Evolutionary conservation across 2,113 vertebrate genomes (phyloP), one percentile per base, ranked within the genome.

Genomic region (Xenopus laevis): DNA sequence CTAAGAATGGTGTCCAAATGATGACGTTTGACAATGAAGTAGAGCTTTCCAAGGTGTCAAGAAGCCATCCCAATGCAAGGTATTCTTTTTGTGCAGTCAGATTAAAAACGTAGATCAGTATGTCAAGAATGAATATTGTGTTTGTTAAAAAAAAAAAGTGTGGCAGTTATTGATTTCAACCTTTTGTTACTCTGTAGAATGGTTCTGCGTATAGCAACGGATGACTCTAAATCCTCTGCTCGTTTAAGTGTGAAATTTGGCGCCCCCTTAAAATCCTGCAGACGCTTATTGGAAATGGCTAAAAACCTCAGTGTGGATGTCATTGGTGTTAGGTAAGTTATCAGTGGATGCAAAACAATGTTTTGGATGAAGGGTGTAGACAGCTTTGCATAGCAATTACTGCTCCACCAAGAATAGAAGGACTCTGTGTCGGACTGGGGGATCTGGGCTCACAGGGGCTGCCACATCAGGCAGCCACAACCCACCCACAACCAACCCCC

Each of bases 11-110:
- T 0, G 84, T 93, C 72, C 79, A 3, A 67, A 83, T 91, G 79
- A 88, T 92, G 88, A 82, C 87, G 71, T 92, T 93, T 0, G 90
- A 92, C 83, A 91, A 90, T 0, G 86, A 91, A 79, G 83, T 89
- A 82, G 92, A 93, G 81, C 85, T 93, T 8, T 82, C 78, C 65
- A 93, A 93, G 79, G 87, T 91, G 78, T 88, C 82, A 40, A 84
- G 81, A 81, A 89, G 62, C 79, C 86, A 92, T 78, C 87, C 88
- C 10, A 79, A 17, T 57, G 91, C 92, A 82, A 91, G 83, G 92
- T 88, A 72, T 40, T 7, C 11, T 8, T 10, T 61, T 7, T 4
- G 33, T 40, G 33, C 33, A 11, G n/a, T 10, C 53, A n/a, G 1
- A 17, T 10, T 58, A 13, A 12, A 13, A 4, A 6, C 21, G 13